phyloP scores from a whole-genome alignment of 2,888 invertebrate species.

The Yponomeuta plumbellus region DNA sequence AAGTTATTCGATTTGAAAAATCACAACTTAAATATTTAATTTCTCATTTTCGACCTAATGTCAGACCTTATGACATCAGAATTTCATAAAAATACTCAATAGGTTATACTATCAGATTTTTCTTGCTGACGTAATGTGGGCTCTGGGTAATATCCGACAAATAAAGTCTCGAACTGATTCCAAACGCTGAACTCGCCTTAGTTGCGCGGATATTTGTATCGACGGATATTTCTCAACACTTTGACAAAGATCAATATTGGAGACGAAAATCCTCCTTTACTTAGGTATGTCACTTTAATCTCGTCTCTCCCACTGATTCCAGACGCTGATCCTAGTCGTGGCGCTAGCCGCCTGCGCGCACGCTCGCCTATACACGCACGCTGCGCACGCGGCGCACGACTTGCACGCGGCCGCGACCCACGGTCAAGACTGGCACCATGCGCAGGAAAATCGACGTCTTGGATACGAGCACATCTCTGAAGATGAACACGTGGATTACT shows the following conservation, averaged over 20 bases:
- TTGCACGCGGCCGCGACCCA: constrained; percentile 25
- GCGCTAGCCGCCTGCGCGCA: constrained; percentile 44
- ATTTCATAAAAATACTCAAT: no score
- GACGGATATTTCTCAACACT: no score
- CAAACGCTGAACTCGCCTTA: neutral
- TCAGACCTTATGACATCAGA: no score
- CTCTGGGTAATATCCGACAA: neutral
- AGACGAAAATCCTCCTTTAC: no score
- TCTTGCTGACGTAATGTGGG: no score
- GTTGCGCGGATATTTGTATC: neutral
- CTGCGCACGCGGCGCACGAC: constrained; percentile 20
- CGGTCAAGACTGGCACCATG: constrained; percentile 37
- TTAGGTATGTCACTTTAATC: neutral
- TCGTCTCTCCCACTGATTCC: constrained; percentile 20
- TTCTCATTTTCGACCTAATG: no score
- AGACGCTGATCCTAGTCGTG: constrained; percentile 46
- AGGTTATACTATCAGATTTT: no score
- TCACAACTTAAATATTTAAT: no score
- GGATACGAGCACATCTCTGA: constrained; percentile 54
- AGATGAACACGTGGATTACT: constrained; percentile 79
- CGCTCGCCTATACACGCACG: constrained; percentile 41
- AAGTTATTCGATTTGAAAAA: no score
- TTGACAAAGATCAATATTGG: no score
- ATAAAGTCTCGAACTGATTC: neutral
- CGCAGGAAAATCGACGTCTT: constrained; percentile 41